phyloP scores from a whole-genome alignment of 64 coral and sea anemone species.

The Actinia tenebrosa region DNA sequence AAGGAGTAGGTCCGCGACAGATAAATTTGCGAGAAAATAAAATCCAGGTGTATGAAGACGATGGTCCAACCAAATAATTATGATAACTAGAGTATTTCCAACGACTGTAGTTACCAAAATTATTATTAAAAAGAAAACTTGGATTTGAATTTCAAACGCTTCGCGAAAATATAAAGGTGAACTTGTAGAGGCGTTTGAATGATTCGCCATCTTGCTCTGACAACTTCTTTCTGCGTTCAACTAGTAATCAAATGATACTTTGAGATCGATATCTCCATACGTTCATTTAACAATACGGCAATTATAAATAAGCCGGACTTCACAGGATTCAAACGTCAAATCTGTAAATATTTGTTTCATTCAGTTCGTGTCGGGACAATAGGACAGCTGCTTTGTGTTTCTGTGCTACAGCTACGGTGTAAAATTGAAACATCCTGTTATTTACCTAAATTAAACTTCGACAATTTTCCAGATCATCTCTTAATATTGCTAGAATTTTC shows the following conservation, averaged over 20 bases:
- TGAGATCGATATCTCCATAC: background rate
- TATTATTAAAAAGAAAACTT: constrained; percentile 33
- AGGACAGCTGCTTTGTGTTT: background rate
- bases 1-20: constrained; percentile 69
- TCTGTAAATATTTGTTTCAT: background rate
- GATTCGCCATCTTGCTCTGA: background rate
- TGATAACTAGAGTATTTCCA: constrained; percentile 59
- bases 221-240: background rate
- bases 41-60: constrained; percentile 70
- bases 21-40: constrained; percentile 74
- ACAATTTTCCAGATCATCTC: too few species aligned
- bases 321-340: background rate
- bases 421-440: background rate
- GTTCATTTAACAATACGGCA: background rate
- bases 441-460: background rate
- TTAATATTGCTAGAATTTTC: too few species aligned
- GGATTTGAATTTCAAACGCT: background rate
- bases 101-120: constrained; percentile 58
- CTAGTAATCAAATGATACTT: background rate
- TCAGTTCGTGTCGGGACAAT: background rate
- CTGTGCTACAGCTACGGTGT: background rate
- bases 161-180: background rate
- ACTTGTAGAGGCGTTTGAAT: background rate
- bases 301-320: too few species aligned
- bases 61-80: constrained; percentile 36